Base-by-base conservation (phyloP, 2,113 vertebrate species). In the Pygoscelis adeliae region DNA sequence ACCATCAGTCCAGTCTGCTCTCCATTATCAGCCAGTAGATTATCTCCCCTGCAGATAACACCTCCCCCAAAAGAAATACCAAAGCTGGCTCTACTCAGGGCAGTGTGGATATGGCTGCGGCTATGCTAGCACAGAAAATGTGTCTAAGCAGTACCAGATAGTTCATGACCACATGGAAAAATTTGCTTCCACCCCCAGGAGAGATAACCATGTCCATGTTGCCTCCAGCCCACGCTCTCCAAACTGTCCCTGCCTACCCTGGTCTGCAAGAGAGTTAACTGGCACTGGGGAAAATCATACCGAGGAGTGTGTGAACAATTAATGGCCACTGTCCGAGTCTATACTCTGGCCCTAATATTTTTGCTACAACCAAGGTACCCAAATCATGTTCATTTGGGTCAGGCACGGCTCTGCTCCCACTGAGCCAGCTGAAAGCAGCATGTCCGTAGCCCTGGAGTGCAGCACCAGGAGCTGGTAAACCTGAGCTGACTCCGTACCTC, bases 361-460 rank as follows among this genome's bases (percentile, higher is more conserved):
- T 74, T 47, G 9, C 12, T 44, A 7, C 7, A 8, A 13, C 30
- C 32, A 18, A 67, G 23, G 18, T 10, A 71, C 20, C 8, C 3
- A 27, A 59, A 67, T 22, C 14, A 21, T 23, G 59, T 71, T 87
- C 9, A 15, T 78, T 58, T 50, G 4, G 9, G 26, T 67, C 5
- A 6, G n/a, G n/a, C 27, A 47, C 4, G 2, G 49, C 30, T 49
- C 40, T 70, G 12, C 9, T 90, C 32, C 21, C 4, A 5, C 47
- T 46, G 38, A 81, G 25, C 36, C 49, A 78, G 27, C 44, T 85
- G 70, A 50, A 79, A 88, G 30, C 52, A 69, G 16, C 27, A 26
- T 0, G 0, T 22, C 18, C 2, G 0, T 46, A 83, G 34, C 40
- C 27, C 8, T 13, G 6, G n/a, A 86, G 52, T 3, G 2, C 34